These are phyloP conservation scores for Triops cancriformis DNA, from an alignment of 1,140 invertebrate genomes.

Conservation along the genomic window DNA sequence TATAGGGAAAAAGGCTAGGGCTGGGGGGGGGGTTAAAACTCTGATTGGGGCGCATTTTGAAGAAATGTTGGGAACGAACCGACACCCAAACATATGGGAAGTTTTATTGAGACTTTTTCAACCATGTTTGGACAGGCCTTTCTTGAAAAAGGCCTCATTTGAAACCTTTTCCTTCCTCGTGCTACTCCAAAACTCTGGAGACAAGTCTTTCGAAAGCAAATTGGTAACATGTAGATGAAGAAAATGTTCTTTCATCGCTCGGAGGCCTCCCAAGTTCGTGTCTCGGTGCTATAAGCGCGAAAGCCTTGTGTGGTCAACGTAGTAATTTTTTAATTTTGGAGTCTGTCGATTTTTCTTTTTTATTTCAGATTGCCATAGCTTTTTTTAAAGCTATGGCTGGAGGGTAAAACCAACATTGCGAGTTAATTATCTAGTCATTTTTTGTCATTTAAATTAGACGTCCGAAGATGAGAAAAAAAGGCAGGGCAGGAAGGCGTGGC, in stretches of 20 bases:
- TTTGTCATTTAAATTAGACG: neutral
- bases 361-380: neutral
- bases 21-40: no score
- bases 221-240: neutral
- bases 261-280: neutral
- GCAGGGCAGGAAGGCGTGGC: neutral
- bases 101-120: neutral
- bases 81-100: neutral
- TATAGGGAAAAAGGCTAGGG: no score
- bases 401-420: neutral
- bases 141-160: neutral
- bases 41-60: no score
- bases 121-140: neutral
- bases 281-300: neutral
- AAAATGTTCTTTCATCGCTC: neutral
- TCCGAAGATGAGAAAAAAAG: neutral
- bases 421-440: neutral
- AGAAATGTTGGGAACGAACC: no score
- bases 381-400: neutral
- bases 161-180: neutral
- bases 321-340: neutral
- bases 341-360: neutral
- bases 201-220: neutral
- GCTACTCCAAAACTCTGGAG: neutral
- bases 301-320: constrained; percentile 2